These are phyloP conservation scores for Hyalella azteca DNA, from an alignment of 2,888 invertebrate genomes.

Conservation along the genomic window DNA sequence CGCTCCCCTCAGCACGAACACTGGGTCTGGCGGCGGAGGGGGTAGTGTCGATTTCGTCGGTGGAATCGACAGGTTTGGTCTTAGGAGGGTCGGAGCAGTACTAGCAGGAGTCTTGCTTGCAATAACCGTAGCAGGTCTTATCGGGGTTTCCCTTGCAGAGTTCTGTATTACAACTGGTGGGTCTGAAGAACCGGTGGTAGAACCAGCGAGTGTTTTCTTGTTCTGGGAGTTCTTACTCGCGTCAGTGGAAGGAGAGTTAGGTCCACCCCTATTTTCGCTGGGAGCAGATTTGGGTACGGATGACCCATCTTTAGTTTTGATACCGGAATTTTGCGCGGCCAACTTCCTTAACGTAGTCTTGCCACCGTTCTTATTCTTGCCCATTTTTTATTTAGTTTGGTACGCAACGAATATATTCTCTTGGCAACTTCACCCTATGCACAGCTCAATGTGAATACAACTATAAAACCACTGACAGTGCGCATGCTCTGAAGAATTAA, in stretches of 20 bases:
- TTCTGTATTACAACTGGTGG: background rate
- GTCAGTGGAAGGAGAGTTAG: background rate
- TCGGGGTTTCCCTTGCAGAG: background rate
- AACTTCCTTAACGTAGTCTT: slow-evolving; percentile 2
- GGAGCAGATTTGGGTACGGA: background rate
- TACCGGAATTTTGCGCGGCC: background rate
- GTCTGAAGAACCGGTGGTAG: background rate
- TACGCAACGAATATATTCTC: background rate
- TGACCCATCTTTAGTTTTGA: background rate
- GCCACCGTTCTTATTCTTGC: slow-evolving; percentile 11
- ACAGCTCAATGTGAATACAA: too few relatives aligned
- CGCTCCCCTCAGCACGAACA: slow-evolving; percentile 38
- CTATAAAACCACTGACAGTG: too few relatives aligned
- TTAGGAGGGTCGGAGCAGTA: background rate
- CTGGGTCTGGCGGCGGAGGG: slow-evolving; percentile 40
- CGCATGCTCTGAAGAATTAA: too few relatives aligned
- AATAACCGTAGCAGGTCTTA: background rate
- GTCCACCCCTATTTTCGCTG: too few relatives aligned
- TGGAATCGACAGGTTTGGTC: background rate
- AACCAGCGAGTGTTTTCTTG: background rate
- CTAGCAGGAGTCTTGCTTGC: background rate
- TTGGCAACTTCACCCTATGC: too few relatives aligned
- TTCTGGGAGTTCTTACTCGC: background rate
- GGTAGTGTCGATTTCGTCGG: background rate
- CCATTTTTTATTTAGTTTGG: background rate